A percentile compares a stretch with the other conserved stretches of the same genome.
These are phyloP conservation scores for Vireo griseus DNA, from an alignment of 2,797 vertebrate species.

Conservation along the genomic window DNA sequence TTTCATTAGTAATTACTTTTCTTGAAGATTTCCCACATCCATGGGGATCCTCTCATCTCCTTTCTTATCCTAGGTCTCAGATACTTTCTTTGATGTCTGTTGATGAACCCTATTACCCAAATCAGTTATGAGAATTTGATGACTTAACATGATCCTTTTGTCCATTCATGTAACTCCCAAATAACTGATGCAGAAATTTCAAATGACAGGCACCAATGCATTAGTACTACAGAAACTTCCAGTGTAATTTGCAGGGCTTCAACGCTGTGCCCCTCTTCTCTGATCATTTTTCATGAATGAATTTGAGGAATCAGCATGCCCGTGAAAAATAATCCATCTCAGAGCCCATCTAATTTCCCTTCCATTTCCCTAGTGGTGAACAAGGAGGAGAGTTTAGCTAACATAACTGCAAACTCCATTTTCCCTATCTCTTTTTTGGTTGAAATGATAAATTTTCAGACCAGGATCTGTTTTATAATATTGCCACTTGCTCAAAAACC, in stretches of 20 bases:
- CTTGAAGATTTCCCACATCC: neutral
- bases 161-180: neutral
- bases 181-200: neutral
- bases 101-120: neutral
- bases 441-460: neutral
- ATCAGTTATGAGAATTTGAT: neutral
- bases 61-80: neutral
- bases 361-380: neutral
- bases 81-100: neutral
- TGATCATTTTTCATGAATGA: neutral
- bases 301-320: neutral
- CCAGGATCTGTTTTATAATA: neutral
- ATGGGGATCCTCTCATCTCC: neutral
- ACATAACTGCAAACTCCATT: neutral
- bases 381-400: neutral
- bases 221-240: neutral
- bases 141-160: neutral
- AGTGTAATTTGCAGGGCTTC: neutral
- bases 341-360: neutral
- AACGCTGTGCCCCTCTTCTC: neutral
- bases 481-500: neutral
- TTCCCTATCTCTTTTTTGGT: neutral
- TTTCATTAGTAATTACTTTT: neutral
- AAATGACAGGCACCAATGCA: neutral
- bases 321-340: neutral